These are phyloP conservation scores for Apamea sordens DNA, from an alignment of 2,888 invertebrate species.

Conservation along the genomic window DNA sequence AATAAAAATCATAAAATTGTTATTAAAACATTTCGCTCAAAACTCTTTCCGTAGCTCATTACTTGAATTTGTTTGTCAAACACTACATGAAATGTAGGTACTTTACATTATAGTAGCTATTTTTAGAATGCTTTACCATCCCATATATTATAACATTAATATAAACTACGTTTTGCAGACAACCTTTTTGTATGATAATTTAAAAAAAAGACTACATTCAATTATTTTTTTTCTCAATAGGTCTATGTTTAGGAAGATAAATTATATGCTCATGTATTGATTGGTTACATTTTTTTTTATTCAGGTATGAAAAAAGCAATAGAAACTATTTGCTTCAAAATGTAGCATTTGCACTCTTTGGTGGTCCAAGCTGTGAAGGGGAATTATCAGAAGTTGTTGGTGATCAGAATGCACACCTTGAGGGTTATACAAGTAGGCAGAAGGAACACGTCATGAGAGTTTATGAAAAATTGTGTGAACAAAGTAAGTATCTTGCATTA, in stretches of 20 bases:
- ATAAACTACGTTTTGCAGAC: not conserved
- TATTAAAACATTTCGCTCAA: not conserved
- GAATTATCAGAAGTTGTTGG: slow-evolving; percentile 74
- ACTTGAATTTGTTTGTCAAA: slow-evolving; percentile 15
- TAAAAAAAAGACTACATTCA: not conserved
- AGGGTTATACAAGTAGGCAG: slow-evolving; percentile 85
- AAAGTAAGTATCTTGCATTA: slow-evolving; percentile 78
- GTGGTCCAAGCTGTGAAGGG: slow-evolving; percentile 85
- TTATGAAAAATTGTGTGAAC: slow-evolving; percentile 85
- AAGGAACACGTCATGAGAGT: slow-evolving; percentile 83
- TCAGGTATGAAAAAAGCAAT: slow-evolving; percentile 87
- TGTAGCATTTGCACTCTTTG: slow-evolving; percentile 90
- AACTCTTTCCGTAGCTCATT: not conserved
- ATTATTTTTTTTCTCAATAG: not conserved
- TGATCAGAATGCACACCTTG: slow-evolving; percentile 75
- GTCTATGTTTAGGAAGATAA: not conserved
- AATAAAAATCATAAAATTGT: not conserved
- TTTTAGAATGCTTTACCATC: not conserved
- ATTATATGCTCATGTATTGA: not conserved
- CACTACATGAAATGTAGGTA: not conserved
- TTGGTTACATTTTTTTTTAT: slow-evolving; percentile 59
- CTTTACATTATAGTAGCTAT: slow-evolving; percentile 9
- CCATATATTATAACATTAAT: no score
- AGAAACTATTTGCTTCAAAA: slow-evolving; percentile 88
- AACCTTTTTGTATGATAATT: not conserved